These are phyloP conservation scores for Drosophila sucinea DNA, from an alignment of 1,140 invertebrate species.

Conservation along the genomic window DNA sequence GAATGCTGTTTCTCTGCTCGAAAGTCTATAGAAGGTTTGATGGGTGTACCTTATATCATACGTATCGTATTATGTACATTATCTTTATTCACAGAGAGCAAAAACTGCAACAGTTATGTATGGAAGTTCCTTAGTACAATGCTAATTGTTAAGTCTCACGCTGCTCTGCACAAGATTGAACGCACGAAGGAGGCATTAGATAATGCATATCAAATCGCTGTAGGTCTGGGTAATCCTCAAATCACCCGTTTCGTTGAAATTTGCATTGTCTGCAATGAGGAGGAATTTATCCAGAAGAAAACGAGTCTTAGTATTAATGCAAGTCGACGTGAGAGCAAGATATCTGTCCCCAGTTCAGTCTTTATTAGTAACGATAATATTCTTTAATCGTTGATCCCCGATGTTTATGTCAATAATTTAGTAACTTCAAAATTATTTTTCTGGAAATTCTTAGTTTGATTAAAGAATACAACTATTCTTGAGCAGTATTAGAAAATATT, in stretches of 20 bases:
- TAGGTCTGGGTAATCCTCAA: conserved; percentile 21
- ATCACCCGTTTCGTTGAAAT: conserved; percentile 46
- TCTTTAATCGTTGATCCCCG: background rate
- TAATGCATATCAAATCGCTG: conserved; percentile 40
- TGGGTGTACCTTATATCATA: background rate
- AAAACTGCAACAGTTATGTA: conserved; percentile 61
- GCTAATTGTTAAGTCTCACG: conserved; percentile 63
- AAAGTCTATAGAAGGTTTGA: conserved; percentile 58
- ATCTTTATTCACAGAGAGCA: conserved; percentile 44
- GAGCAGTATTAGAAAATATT: too few species aligned
- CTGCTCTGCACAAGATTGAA: conserved; percentile 64
- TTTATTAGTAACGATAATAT: conserved; percentile 5
- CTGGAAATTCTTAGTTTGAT: background rate
- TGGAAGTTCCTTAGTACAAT: conserved; percentile 64
- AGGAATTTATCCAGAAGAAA: conserved; percentile 40
- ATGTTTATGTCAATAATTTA: background rate
- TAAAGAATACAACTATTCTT: background rate
- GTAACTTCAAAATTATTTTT: background rate
- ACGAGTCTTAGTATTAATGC: conserved; percentile 14
- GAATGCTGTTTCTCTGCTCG: conserved; percentile 66
- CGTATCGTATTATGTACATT: background rate
- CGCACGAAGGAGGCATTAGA: conserved; percentile 46
- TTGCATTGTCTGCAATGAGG: conserved; percentile 56
- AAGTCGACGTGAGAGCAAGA: conserved; percentile 28
- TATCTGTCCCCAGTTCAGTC: conserved; percentile 5